Base-by-base conservation (phyloP, 2,888 invertebrate species). In the Malachius bipustulatus region DNA sequence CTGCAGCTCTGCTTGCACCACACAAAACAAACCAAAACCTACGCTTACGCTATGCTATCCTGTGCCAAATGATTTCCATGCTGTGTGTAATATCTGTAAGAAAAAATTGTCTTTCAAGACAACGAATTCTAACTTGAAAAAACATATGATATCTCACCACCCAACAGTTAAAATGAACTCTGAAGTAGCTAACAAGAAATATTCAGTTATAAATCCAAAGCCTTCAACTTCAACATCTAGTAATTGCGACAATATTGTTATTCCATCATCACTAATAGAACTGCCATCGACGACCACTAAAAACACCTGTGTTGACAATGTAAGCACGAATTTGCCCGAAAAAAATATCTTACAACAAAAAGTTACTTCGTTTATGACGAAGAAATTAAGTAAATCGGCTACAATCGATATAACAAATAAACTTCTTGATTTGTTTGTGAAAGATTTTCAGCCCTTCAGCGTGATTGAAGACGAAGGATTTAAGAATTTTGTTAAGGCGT, bases 401-500 rank as follows among this genome's bases (percentile, higher is more conserved):
- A 19, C 6, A 19, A 6, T 8, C 6, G 6, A 19, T 19, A 19
- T 36, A 14, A 29, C 32, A 36, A 19, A 40, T 24, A 14, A 34
- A 19, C 16, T 42, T 27, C 56, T 60, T 48, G 39, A 44, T 27
- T 30, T 46, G 12, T 42, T 47, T 31, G 28, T 36, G 8, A 36
- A 27, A 9, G 45, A 45, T 39, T 42, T 38, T 30, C 47, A 48
- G 16, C 45, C 47, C 26, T 41, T 50, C 30, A 33, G 29, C 31
- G 40, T 46, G 16, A 43, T 50, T 4, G 44, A 48, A 36, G 45
- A 48, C 32, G 13, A 16, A 24, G 47, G 43, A 9, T 48, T 48
- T 37, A 36, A 33, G 19, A 26, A 36, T 27, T 45, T 47, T 14
- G 14, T 14, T 4, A 14, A 10, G 8, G 10, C 31, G 6, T 14